phyloP scores from a whole-genome alignment of 2,797 vertebrate genomes.

The Carapus acus region DNA sequence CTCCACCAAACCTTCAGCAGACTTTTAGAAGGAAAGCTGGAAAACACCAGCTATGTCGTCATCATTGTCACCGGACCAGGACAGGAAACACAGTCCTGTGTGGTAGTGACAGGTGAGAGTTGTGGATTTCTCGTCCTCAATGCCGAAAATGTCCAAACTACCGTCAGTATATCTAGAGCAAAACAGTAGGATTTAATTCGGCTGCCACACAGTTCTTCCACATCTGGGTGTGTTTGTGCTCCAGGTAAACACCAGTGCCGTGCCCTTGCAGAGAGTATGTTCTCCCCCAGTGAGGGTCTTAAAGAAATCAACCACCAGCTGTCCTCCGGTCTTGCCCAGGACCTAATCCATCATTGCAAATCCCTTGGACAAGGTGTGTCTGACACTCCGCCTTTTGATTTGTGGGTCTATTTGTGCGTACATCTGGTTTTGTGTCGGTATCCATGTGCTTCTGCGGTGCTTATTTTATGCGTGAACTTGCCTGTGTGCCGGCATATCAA shows the following conservation, averaged over 20 bases:
- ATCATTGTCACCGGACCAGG: conserved; percentile 82
- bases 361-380: conserved; percentile 83
- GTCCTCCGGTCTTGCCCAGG: conserved; percentile 81
- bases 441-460: not conserved
- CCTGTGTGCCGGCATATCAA: too few species aligned
- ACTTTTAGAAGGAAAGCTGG: conserved; percentile 80
- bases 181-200: too few species aligned
- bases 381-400: not conserved
- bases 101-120: conserved; percentile 76
- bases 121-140: not conserved
- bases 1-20: conserved; percentile 86
- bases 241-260: conserved; percentile 93
- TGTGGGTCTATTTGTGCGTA: not conserved
- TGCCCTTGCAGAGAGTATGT: conserved; percentile 87
- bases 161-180: too few species aligned
- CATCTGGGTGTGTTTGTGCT: conserved; percentile 31
- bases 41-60: conserved; percentile 90
- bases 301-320: conserved; percentile 87
- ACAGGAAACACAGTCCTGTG: conserved; percentile 87
- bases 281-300: conserved; percentile 81
- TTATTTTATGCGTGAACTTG: not conserved
- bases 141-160: too few species aligned
- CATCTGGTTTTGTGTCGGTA: not conserved
- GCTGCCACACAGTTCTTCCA: too few species aligned
- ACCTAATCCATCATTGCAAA: conserved; percentile 83